Evolutionary conservation across 2,888 invertebrate genomes (phyloP), one percentile per base, ranked within the genome.

Genomic region (Sarcophaga rosellei): DNA sequence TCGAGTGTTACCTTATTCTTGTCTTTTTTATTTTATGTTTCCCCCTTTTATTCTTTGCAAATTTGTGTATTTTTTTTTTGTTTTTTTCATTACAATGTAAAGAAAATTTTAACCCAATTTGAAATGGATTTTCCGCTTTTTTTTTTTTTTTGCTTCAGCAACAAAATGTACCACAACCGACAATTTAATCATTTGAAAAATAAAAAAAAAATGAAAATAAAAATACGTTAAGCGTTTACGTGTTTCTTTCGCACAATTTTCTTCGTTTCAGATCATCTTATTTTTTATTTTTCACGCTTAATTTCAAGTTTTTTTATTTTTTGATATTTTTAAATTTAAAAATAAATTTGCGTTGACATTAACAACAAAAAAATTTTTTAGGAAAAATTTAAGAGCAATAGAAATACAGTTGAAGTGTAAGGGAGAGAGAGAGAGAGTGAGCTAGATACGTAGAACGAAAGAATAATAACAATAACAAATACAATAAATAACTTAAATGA

Each of bases 401-500:
- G 35, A 10, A 35, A 35, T 35, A 35, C 35, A 35, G 17, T 53
- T 3, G 17, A 17, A 53, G 53, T 53, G 17, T 35, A 53, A 53
- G 5, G 17, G 53, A 3, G 17, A 15, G 12, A 53, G 17, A 53
- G 53, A 53, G 5, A 4, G 12, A 53, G 3, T 5, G 15, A 17
- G 5, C 1, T 15, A 53, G 15, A 10, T 0, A 53, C 35, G 35
- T 35, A 35, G 63, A 15, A 21, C 62, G 21, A 12, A 73, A 35
- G 44, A 45, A 80, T n/a, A 62, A 78, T 17, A 65, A 70, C 62
- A 23, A 21, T 23, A 65, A 5, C 74, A 45, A 35, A 66, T 57
- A 70, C 81, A 63, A 76, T 62, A 70, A 83, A 84, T 81, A 77
- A 81, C 77, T 84, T 77, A 77, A 75, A 84, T 86, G 86, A 84